A percentile compares a stretch with the other conserved stretches of the same genome.
phyloP scores from a whole-genome alignment of 2,113 vertebrate genomes.

The Oreamnos americanus region DNA sequence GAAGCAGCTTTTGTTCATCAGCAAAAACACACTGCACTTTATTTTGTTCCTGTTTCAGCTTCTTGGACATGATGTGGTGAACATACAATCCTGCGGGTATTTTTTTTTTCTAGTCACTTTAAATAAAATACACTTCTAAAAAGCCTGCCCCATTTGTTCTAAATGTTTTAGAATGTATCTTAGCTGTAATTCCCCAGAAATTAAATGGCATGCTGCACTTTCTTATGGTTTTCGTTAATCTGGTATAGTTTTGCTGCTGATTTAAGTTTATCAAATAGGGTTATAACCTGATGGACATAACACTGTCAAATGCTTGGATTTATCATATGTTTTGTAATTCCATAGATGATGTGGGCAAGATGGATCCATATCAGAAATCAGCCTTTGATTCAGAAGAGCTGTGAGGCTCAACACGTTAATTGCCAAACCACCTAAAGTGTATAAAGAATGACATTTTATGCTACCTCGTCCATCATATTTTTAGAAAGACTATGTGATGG shows the following conservation, averaged over 20 bases:
- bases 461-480: constrained; percentile 76
- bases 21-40: constrained; percentile 56
- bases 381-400: constrained; percentile 65
- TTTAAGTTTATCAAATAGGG: constrained; percentile 69
- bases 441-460: constrained; percentile 79
- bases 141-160: constrained; percentile 51
- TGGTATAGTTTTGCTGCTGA: constrained; percentile 52
- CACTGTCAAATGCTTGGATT: constrained; percentile 71
- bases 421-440: constrained; percentile 77
- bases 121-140: constrained; percentile 68
- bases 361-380: constrained; percentile 51
- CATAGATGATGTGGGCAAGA: constrained; percentile 62
- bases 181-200: constrained; percentile 53
- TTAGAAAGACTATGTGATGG: constrained; percentile 78
- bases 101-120: constrained; percentile 58
- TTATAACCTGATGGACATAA: constrained; percentile 66
- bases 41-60: constrained; percentile 40
- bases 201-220: constrained; percentile 50
- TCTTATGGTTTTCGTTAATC: constrained; percentile 74
- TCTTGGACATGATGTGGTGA: constrained; percentile 53
- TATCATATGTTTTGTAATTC: constrained; percentile 76
- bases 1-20: constrained; percentile 69
- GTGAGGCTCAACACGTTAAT: constrained; percentile 75
- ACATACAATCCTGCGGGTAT: constrained; percentile 29
- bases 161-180: constrained; percentile 53